These are phyloP conservation scores for Rostratula benghalensis DNA, from an alignment of 2,113 vertebrate species.

Conservation along the genomic window DNA sequence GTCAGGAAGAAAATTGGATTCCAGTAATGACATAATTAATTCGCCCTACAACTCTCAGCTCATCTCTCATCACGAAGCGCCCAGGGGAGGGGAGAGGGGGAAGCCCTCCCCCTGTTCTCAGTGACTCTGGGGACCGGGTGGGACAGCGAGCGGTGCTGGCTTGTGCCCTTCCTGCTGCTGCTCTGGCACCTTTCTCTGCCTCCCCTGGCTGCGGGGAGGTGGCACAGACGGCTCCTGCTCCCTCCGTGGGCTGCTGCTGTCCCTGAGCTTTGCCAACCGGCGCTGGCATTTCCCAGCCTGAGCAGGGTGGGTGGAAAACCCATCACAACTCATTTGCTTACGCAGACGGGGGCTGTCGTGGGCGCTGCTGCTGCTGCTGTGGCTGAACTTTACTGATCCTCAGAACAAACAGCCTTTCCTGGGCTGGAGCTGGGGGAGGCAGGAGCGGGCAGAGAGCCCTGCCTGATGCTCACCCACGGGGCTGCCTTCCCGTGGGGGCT, in stretches of 20 bases:
- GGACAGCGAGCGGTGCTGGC: not conserved
- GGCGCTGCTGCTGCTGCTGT: not conserved
- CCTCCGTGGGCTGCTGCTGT: no score
- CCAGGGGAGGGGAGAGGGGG: not conserved
- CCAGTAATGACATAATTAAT: conserved; percentile 36
- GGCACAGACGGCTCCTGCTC: not conserved
- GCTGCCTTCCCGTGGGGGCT: not conserved
- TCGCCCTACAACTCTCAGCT: not conserved
- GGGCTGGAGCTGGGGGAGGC: not conserved
- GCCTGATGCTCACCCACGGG: fast-evolving
- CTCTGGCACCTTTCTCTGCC: not conserved
- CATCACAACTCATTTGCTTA: not conserved
- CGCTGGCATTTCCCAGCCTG: not conserved
- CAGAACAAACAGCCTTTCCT: not conserved
- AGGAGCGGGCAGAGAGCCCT: not conserved
- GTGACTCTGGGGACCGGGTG: not conserved
- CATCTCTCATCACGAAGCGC: not conserved
- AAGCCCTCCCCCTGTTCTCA: not conserved
- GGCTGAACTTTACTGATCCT: not conserved
- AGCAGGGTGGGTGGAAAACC: not conserved
- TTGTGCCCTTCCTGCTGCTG: fast-evolving
- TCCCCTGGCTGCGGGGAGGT: not conserved
- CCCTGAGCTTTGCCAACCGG: not conserved
- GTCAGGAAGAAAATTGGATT: conserved; percentile 61
- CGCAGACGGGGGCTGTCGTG: no score